These are phyloP conservation scores for Zaprionus capensis DNA, from an alignment of 1,140 invertebrate species.

Conservation along the genomic window DNA sequence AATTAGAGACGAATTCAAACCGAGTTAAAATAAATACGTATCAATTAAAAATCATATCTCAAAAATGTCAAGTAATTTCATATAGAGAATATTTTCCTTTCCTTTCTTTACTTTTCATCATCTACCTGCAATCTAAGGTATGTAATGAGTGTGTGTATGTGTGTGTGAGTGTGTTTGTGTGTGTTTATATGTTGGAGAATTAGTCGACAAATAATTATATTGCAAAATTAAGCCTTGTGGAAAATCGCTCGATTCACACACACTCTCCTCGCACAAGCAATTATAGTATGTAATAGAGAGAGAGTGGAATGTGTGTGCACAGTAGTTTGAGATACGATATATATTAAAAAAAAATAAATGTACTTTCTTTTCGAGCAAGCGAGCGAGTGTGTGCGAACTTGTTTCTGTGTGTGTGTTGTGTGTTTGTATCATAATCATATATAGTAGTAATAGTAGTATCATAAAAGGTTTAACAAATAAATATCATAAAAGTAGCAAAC, in stretches of 20 bases:
- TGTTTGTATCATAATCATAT: not conserved
- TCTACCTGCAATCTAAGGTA: slow-evolving; percentile 22
- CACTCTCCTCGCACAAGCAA: slow-evolving; percentile 25
- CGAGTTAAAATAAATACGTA: slow-evolving; percentile 40
- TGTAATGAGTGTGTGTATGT: slow-evolving; percentile 10
- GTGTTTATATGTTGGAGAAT: slow-evolving; percentile 32
- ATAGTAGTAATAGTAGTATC: slow-evolving; percentile 5
- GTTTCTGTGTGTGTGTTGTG: slow-evolving; percentile 3
- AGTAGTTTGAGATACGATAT: slow-evolving; percentile 19
- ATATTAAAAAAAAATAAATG: not conserved
- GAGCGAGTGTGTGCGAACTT: slow-evolving; percentile 2
- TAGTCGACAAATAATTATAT: slow-evolving; percentile 63
- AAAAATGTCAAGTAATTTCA: slow-evolving; percentile 21
- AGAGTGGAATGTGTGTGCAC: slow-evolving; percentile 59
- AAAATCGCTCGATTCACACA: slow-evolving; percentile 53
- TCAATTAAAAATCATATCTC: slow-evolving; percentile 19
- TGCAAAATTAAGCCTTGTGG: slow-evolving; percentile 68
- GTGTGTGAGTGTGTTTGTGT: slow-evolving; percentile 17
- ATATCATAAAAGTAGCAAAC: slow-evolving; percentile 49
- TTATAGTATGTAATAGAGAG: slow-evolving; percentile 25
- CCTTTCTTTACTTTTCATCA: not conserved
- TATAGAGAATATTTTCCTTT: slow-evolving; percentile 3
- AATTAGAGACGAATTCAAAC: slow-evolving; percentile 26
- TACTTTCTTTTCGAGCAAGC: slow-evolving; percentile 1
- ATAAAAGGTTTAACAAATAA: slow-evolving; percentile 54